Percentiles rank a stretch among this genome's conserved stretches.
Conservation (phyloP, 2,888 invertebrate species). For the Lasioglossum marginatum region DNA sequence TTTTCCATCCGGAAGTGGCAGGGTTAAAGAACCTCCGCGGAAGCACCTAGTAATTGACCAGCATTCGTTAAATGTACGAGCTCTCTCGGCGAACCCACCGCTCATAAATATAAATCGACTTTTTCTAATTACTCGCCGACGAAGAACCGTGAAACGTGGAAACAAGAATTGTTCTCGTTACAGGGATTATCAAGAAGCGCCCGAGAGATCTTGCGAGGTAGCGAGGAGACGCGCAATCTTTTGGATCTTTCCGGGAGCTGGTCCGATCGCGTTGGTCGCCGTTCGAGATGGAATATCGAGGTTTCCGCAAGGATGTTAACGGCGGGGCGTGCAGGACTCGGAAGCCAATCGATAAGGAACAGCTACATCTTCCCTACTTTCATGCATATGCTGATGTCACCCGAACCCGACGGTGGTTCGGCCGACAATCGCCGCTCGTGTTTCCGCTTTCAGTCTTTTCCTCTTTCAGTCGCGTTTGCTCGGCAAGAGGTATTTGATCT, state of each 20-base stretch:
- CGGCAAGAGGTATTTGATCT: conserved; percentile 58
- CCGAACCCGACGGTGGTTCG: conserved; percentile 64
- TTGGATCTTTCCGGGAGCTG: not conserved
- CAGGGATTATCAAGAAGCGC: not conserved
- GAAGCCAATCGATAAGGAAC: conserved; percentile 76
- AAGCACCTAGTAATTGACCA: not conserved
- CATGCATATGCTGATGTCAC: conserved; percentile 81
- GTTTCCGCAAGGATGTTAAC: conserved; percentile 46
- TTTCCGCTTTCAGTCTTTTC: not conserved
- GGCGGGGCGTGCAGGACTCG: conserved; percentile 60
- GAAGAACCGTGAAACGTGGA: not conserved
- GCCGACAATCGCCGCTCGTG: conserved; percentile 51
- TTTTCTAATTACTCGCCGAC: conserved; percentile 77
- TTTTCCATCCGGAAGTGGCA: not conserved
- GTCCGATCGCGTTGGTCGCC: conserved; percentile 9
- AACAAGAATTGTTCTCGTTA: not conserved
- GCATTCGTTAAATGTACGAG: not conserved
- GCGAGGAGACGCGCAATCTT: not conserved
- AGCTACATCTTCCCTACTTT: conserved; percentile 77
- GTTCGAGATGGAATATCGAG: not conserved
- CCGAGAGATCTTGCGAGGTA: not conserved
- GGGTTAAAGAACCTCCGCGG: not conserved
- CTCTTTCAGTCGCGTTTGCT: conserved; percentile 55
- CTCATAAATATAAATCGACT: conserved; percentile 83
- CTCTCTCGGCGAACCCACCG: not conserved